These are phyloP conservation scores for Sterna hirundo DNA, from an alignment of 2,113 vertebrate genomes.

Conservation along the genomic window DNA sequence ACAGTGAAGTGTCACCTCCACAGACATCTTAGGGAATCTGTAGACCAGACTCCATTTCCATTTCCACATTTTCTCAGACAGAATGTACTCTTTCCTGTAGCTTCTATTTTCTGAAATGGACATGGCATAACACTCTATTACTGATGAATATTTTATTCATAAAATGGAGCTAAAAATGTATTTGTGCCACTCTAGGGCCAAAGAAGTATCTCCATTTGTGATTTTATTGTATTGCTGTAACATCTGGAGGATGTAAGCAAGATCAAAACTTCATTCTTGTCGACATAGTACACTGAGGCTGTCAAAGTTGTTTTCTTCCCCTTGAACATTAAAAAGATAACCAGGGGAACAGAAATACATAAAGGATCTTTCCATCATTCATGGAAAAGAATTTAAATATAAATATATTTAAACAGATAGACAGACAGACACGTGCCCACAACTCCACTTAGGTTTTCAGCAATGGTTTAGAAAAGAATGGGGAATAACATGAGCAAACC, in stretches of 20 bases:
- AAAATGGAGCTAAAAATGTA: conserved; percentile 40
- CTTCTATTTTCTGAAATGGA: conserved; percentile 27
- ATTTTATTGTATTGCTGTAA: neutral
- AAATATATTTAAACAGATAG: neutral
- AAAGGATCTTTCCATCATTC: neutral
- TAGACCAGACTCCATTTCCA: neutral
- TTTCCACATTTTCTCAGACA: neutral
- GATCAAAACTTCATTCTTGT: neutral
- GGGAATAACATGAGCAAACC: neutral
- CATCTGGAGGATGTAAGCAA: neutral
- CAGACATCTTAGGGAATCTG: neutral
- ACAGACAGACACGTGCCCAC: neutral
- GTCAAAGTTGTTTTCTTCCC: neutral
- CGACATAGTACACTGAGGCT: neutral
- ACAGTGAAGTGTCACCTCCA: neutral
- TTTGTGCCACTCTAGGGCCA: neutral
- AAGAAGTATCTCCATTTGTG: neutral
- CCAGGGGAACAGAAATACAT: neutral
- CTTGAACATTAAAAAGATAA: neutral
- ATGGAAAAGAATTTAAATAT: neutral
- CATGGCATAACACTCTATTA: conserved; percentile 5
- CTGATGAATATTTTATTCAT: conserved; percentile 59
- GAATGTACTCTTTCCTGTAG: neutral
- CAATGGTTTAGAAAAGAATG: conserved; percentile 31
- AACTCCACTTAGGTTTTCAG: neutral